These are phyloP conservation scores for Ashinkailepas kermadecensis DNA, from an alignment of 2,888 invertebrate species.

Conservation along the genomic window DNA sequence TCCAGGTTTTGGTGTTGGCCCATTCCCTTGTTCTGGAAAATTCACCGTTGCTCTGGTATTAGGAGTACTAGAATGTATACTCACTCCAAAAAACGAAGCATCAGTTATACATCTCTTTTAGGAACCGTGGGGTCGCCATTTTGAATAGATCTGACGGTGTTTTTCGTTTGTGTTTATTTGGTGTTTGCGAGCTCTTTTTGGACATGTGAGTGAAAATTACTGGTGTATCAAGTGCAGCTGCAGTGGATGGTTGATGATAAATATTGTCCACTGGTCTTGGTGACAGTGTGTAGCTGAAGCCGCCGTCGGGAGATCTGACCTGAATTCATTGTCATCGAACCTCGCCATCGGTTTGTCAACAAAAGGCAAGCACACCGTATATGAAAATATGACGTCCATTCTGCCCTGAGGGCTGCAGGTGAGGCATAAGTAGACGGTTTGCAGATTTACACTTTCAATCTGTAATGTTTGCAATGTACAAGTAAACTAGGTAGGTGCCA, in stretches of 20 bases:
- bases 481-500: too few relatives aligned
- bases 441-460: too few relatives aligned
- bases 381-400: neutral
- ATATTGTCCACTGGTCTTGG: neutral
- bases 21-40: neutral
- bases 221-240: too few relatives aligned
- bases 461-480: too few relatives aligned
- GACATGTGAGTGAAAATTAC: too few relatives aligned
- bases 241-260: too few relatives aligned
- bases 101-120: neutral
- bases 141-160: neutral
- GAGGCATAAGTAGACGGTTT: too few relatives aligned
- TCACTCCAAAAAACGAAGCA: too few relatives aligned
- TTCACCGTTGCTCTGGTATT: neutral
- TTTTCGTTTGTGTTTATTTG: neutral
- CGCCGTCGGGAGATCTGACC: neutral
- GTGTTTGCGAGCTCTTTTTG: too few relatives aligned
- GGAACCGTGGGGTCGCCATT: neutral
- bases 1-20: too few relatives aligned
- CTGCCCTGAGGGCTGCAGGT: neutral
- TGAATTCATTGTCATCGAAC: neutral
- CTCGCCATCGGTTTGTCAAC: slow-evolving; percentile 8
- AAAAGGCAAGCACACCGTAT: neutral
- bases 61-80: neutral
- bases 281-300: neutral